A percentile compares a stretch with the other conserved stretches of the same genome.
These are phyloP conservation scores for Poeciliopsis prolifica DNA, from an alignment of 2,113 vertebrate species.

Conservation along the genomic window DNA sequence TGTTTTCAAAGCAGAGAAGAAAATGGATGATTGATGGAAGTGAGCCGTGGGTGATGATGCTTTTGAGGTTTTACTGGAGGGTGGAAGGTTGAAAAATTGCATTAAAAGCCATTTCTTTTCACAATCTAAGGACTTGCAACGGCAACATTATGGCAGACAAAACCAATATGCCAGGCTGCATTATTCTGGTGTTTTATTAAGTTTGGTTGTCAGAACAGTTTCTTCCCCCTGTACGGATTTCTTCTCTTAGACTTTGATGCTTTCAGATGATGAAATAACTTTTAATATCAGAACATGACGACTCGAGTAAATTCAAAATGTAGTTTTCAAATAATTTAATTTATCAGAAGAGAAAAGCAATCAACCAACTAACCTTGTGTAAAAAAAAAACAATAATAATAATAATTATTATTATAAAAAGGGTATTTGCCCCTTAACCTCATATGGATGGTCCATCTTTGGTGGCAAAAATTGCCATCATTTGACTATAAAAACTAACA, in stretches of 20 bases:
- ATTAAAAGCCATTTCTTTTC: conserved; percentile 19
- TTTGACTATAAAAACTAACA: too few relatives aligned
- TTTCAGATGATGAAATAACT: neutral
- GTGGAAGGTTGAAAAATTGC: conserved; percentile 16
- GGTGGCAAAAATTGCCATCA: too few relatives aligned
- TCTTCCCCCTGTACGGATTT: neutral
- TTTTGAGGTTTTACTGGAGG: conserved; percentile 33
- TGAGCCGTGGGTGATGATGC: conserved; percentile 35
- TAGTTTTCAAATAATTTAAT: too few relatives aligned
- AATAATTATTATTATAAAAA: too few relatives aligned
- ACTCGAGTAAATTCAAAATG: neutral
- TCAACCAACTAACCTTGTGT: too few relatives aligned
- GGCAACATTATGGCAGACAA: conserved; percentile 2
- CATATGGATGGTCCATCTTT: too few relatives aligned
- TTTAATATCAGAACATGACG: neutral
- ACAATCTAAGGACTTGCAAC: neutral
- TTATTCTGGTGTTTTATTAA: neutral
- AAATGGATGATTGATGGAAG: conserved; percentile 49
- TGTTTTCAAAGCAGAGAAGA: conserved; percentile 38
- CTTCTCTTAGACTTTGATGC: neutral
- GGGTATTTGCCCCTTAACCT: too few relatives aligned
- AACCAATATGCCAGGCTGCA: neutral
- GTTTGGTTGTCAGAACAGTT: neutral
- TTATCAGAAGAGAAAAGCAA: too few relatives aligned
- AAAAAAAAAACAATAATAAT: too few relatives aligned